Evolutionary conservation across 1,140 invertebrate genomes (phyloP).

Genomic region (Cyclargus thomasi): DNA sequence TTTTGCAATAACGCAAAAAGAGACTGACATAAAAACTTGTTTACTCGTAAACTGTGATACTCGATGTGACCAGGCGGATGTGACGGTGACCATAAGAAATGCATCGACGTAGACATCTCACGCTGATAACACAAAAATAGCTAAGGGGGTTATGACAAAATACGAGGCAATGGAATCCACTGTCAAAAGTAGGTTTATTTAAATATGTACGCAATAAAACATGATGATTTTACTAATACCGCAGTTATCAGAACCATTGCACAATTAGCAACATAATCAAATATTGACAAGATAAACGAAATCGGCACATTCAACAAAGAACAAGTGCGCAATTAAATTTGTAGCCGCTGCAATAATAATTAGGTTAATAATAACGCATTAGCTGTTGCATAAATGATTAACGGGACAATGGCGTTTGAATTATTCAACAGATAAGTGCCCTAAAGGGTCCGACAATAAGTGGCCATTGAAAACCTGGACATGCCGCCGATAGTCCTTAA

Average conservation of each 20-base stretch:
- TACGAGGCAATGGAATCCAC: no score
- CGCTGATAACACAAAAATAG: neutral
- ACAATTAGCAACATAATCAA: neutral
- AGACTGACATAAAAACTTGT: neutral
- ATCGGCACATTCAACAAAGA: neutral
- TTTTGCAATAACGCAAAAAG: neutral
- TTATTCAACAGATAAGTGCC: constrained; percentile 34
- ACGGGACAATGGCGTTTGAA: constrained; percentile 29
- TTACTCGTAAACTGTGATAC: neutral
- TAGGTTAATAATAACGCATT: neutral
- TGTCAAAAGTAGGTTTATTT: neutral
- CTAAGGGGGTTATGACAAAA: neutral
- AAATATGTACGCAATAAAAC: neutral
- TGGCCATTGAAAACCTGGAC: constrained; percentile 41
- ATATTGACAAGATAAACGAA: neutral
- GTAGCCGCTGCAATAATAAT: neutral
- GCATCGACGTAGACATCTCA: neutral
- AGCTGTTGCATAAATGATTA: constrained; percentile 22
- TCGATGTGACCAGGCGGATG: neutral
- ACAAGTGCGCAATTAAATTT: neutral
- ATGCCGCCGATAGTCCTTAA: constrained; percentile 49
- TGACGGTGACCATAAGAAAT: neutral
- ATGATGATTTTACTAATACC: neutral
- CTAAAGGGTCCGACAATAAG: constrained; percentile 36
- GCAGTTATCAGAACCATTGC: neutral